Evolutionary conservation across 2,113 vertebrate species (phyloP), one percentile per base, ranked within the genome.

Genomic region (Corythornis madagascariensis): DNA sequence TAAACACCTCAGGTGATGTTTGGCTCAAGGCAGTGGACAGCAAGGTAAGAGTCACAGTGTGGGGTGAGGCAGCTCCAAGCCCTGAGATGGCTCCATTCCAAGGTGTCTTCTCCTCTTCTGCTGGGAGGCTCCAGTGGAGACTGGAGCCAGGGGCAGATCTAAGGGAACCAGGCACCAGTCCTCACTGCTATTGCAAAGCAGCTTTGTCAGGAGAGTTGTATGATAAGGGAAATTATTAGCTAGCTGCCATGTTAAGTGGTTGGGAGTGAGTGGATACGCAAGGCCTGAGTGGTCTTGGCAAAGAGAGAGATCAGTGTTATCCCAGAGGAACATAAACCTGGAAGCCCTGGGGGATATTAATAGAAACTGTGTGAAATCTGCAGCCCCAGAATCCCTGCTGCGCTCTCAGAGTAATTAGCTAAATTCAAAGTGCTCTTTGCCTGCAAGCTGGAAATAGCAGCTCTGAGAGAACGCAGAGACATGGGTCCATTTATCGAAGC

Each of bases 381-480:
- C 88, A 95, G 85, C 56, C 56, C 53, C 60, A 77, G 94, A 80
- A 95, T 67, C 85, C 88, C 88, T 86, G 79, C 86, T 94, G 93
- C 52, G 66, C 74, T 86, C 88, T 70, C 56, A 1, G 74, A 86
- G 82, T 94, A 93, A 96, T 93, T 96, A 93, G 91, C 87, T 95
- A 52, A 86, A 91, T n/a, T 50, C 48, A 13, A 95, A 93, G 80
- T 66, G 75, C 83, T 90, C 72, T 83, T 94, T 91, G 83, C 65
- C 79, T 80, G 72, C 43, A 52, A 94, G 88, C 92, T 91, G 88
- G 72, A 91, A 96, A 94, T 83, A 93, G 83, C 81, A 94, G 73
- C 0, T 0, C 71, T 20, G 89, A 33, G 74, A 65, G 91, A 92
- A 87, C 75, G 65, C 4, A 4, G 66, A 90, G 91, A 61, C 77